phyloP scores from a whole-genome alignment of 2,888 invertebrate species.

The Noctua comes region DNA sequence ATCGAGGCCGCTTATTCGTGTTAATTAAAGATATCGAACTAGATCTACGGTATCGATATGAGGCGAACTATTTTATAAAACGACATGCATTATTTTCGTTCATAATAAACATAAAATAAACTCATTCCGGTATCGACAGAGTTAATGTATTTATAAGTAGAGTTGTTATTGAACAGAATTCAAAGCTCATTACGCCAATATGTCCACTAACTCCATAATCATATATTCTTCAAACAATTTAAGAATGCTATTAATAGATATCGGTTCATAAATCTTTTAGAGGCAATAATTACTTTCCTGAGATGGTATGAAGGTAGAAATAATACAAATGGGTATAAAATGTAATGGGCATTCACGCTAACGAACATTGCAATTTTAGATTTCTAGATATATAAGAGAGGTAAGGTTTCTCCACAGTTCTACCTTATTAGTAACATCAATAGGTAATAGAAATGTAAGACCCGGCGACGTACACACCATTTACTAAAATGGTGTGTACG shows the following conservation, averaged over 20 bases:
- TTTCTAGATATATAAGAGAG: slow-evolving; percentile 51
- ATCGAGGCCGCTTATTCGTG: slow-evolving; percentile 81
- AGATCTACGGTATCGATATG: slow-evolving; percentile 68
- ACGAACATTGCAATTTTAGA: slow-evolving; percentile 52
- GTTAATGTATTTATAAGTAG: slow-evolving; percentile 23
- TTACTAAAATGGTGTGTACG: slow-evolving; percentile 7
- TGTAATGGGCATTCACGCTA: slow-evolving; percentile 56
- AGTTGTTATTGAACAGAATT: slow-evolving; percentile 25
- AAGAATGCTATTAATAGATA: slow-evolving; percentile 58
- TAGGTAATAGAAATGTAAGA: slow-evolving; percentile 55
- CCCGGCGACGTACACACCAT: too few species aligned
- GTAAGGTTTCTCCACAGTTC: slow-evolving; percentile 47
- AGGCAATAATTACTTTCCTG: slow-evolving; percentile 54
- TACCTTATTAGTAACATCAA: slow-evolving; percentile 55
- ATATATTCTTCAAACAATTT: slow-evolving; percentile 57
- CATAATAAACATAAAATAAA: slow-evolving; percentile 16
- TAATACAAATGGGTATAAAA: slow-evolving; percentile 60
- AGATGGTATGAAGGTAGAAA: slow-evolving; percentile 56
- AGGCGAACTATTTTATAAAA: slow-evolving; percentile 53
- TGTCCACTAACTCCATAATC: slow-evolving; percentile 40
- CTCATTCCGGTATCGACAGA: not conserved
- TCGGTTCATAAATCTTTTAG: slow-evolving; percentile 54
- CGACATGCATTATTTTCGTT: slow-evolving; percentile 35
- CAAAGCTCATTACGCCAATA: slow-evolving; percentile 40
- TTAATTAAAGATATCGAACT: slow-evolving; percentile 84